Percentiles rank a stretch among this genome's conserved stretches.
phyloP scores from a whole-genome alignment of 1,140 invertebrate species.

The Homalodisca vitripennis region DNA sequence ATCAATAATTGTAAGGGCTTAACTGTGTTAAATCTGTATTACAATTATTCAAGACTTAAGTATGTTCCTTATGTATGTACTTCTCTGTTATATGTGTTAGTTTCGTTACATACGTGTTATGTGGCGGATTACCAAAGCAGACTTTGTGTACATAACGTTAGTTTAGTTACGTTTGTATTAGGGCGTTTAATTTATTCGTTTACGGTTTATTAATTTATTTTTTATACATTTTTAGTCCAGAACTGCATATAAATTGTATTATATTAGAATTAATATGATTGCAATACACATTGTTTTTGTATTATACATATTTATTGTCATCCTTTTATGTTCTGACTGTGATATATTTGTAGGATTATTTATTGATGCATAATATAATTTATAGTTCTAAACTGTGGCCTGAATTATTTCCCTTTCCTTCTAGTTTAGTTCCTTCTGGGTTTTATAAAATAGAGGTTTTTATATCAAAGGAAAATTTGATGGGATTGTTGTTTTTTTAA shows the following conservation, averaged over 20 bases:
- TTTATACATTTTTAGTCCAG: neutral
- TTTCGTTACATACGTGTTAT: neutral
- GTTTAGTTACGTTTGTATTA: neutral
- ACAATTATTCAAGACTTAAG: constrained; percentile 2
- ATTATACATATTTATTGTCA: constrained; percentile 21
- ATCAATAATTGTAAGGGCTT: neutral
- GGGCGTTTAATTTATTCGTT: constrained; percentile 7
- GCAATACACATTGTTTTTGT: constrained; percentile 17
- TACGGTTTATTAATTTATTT: constrained; percentile 10
- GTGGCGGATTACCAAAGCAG: constrained; percentile 12
- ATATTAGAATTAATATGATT: constrained; percentile 4
- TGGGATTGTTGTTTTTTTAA: no score
- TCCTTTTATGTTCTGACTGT: constrained; percentile 28
- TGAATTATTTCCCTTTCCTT: neutral
- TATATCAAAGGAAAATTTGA: no score
- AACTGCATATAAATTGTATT: constrained; percentile 1
- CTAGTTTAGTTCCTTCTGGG: no score
- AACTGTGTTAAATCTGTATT: neutral
- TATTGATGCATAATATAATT: constrained; percentile 25
- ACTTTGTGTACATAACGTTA: neutral
- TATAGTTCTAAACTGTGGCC: neutral
- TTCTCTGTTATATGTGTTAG: constrained; percentile 7
- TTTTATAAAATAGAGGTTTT: no score
- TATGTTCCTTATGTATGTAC: constrained; percentile 15
- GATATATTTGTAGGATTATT: constrained; percentile 28